These are phyloP conservation scores for Bolinopsis microptera DNA, from an alignment of 37 sponge, comb jelly and placozoan species.

Conservation along the genomic window DNA sequence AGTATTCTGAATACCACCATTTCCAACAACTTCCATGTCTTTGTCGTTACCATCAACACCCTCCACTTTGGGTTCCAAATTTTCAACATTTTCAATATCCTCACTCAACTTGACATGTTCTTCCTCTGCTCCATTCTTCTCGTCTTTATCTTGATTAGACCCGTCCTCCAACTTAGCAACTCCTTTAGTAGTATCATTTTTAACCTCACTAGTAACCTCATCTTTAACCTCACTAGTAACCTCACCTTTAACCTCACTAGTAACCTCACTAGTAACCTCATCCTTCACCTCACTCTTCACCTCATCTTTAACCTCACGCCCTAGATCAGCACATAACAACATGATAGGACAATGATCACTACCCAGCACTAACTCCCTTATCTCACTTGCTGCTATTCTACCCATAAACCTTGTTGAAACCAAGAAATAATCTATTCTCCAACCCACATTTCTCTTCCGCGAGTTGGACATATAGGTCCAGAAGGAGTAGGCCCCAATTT, in stretches of 20 bases:
- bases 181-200: not conserved
- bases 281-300: not conserved
- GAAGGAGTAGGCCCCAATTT: slow-evolving; percentile 82
- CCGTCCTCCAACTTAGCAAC: not conserved
- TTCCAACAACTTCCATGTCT: not conserved
- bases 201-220: not conserved
- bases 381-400: slow-evolving; percentile 74
- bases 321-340: slow-evolving; percentile 66
- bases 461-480: slow-evolving; percentile 87
- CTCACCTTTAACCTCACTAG: not conserved
- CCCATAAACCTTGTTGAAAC: slow-evolving; percentile 69
- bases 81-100: not conserved
- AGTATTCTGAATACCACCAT: not conserved
- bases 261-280: not conserved
- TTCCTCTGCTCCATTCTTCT: slow-evolving; percentile 24
- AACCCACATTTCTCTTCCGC: slow-evolving; percentile 81
- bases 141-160: not conserved
- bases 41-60: not conserved
- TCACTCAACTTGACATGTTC: not conserved
- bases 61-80: not conserved
- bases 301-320: slow-evolving; percentile 41
- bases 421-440: slow-evolving; percentile 96
- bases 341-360: slow-evolving; percentile 96
- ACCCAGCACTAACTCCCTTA: slow-evolving; percentile 76
- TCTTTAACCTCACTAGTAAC: not conserved